Conservation (phyloP, 2,888 invertebrate species). For the Perithous albicinctus region DNA sequence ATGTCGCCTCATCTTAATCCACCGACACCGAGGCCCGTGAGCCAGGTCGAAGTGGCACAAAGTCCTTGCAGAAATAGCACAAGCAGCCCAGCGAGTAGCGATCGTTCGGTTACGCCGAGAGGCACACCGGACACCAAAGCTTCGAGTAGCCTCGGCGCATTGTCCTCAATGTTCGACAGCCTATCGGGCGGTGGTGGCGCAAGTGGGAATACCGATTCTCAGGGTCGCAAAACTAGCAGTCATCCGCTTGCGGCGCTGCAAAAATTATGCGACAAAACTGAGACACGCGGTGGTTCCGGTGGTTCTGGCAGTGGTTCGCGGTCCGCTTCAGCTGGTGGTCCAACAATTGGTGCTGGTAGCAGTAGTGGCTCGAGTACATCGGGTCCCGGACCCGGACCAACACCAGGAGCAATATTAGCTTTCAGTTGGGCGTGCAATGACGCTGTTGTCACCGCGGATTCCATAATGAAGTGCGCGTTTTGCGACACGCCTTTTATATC, state of each 20-base stretch:
- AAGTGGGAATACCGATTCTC: slow-evolving; percentile 85
- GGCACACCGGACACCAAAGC: slow-evolving; percentile 87
- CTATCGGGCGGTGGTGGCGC: slow-evolving; percentile 87
- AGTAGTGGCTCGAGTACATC: slow-evolving; percentile 79
- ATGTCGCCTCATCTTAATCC: slow-evolving; percentile 82
- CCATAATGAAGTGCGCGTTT: slow-evolving; percentile 97
- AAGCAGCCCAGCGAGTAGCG: slow-evolving; percentile 91
- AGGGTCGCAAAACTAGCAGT: slow-evolving; percentile 90
- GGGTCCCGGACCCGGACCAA: slow-evolving; percentile 86
- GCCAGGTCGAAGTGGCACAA: slow-evolving; percentile 83
- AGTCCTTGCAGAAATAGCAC: slow-evolving; percentile 88
- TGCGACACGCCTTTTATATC: slow-evolving; percentile 98
- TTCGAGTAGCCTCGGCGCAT: slow-evolving; percentile 90
- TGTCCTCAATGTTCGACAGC: slow-evolving; percentile 96
- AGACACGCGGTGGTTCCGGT: slow-evolving; percentile 88
- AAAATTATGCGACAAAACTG: slow-evolving; percentile 98
- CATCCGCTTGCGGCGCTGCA: slow-evolving; percentile 98
- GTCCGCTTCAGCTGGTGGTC: slow-evolving; percentile 82
- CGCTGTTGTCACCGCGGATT: slow-evolving; percentile 93
- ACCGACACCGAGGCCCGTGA: slow-evolving; percentile 86
- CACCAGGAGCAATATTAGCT: slow-evolving; percentile 93
- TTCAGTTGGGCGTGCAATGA: slow-evolving; percentile 98
- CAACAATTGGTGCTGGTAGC: slow-evolving; percentile 84
- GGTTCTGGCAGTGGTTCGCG: slow-evolving; percentile 82
- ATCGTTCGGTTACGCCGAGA: slow-evolving; percentile 91